Base-by-base conservation (phyloP, 1,140 invertebrate genomes). In the Temnothorax longispinosus region DNA sequence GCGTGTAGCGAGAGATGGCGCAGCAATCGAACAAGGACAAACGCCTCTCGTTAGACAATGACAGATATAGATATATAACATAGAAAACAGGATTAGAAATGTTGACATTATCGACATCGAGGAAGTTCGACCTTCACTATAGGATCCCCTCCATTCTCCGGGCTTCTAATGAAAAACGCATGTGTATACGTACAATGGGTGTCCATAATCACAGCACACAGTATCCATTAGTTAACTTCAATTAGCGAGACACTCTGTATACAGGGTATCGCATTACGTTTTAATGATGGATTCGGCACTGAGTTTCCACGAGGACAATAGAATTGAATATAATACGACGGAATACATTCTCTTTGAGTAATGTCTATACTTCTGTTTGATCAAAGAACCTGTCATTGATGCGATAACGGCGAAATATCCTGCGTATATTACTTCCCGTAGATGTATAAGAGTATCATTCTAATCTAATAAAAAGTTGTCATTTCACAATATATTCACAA, bases 181-280 rank as follows among this genome's bases (percentile, higher is more conserved):
- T 82, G 27, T 15, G 67, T 72, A 27, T 21, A 74, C 18, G 7
- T 54, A 74, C 67, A 82, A 74, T 58, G 11, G 13, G 13, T 60
- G 15, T 50, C 41, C 21, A 35, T 74, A 74, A 82, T 74, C 27
- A 58, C 18, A 35, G 21, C 47, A 27, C 27, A 27, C 27, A 72
- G 11, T 44, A 10, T 21, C 52, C 41, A 72, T 72, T 82, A 38
- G 67, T 82, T 82, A 74, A 74, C 27, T 82, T 82, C 67, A 82
- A 58, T 82, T 82, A 82, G 54, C 2, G 27, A 58, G 7, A 27
- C n/a, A 80, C 41, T 52, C 18, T 52, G 32, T 41, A 47, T 32
- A 62, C 56, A 32, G 15, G 15, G 13, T 77, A 52, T 64, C 27
- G 41, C 56, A 64, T 77, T 47, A 77, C 6, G 11, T 64, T 77